A percentile compares a stretch with the other conserved stretches of the same genome.
Conservation (phyloP, 2,797 vertebrate species). For the Spea hammondii region DNA sequence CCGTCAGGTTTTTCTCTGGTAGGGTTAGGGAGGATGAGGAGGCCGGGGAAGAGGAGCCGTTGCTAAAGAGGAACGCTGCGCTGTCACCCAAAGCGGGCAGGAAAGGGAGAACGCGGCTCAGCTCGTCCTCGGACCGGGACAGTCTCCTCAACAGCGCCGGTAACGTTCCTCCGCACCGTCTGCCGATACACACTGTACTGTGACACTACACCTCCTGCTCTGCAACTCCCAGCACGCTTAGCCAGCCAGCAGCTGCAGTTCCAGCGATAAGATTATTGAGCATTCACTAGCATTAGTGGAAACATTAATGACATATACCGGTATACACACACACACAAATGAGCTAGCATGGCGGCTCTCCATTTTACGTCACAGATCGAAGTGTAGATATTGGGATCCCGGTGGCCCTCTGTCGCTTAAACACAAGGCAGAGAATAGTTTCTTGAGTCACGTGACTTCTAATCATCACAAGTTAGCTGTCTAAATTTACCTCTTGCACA, state of each 20-base stretch:
- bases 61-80: constrained; percentile 57
- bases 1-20: constrained; percentile 25
- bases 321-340: too few species aligned
- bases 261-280: too few species aligned
- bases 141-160: constrained; percentile 48
- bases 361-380: too few species aligned
- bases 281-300: too few species aligned
- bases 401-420: too few species aligned
- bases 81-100: constrained; percentile 20
- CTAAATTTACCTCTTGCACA: too few species aligned
- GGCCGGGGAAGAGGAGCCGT: constrained; percentile 61
- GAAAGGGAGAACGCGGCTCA: constrained; percentile 15
- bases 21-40: constrained; percentile 17
- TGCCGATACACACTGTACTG: background rate
- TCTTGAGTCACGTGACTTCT: too few species aligned
- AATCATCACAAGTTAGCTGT: too few species aligned
- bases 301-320: too few species aligned
- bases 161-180: constrained; percentile 20
- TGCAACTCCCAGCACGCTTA: constrained; percentile 1
- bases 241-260: background rate
- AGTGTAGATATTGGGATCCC: too few species aligned
- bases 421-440: too few species aligned
- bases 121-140: constrained; percentile 45
- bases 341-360: too few species aligned
- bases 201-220: background rate